Percentiles rank a stretch among this genome's conserved stretches.
Conservation (phyloP, 1,140 invertebrate species). For the Solen grandis region DNA sequence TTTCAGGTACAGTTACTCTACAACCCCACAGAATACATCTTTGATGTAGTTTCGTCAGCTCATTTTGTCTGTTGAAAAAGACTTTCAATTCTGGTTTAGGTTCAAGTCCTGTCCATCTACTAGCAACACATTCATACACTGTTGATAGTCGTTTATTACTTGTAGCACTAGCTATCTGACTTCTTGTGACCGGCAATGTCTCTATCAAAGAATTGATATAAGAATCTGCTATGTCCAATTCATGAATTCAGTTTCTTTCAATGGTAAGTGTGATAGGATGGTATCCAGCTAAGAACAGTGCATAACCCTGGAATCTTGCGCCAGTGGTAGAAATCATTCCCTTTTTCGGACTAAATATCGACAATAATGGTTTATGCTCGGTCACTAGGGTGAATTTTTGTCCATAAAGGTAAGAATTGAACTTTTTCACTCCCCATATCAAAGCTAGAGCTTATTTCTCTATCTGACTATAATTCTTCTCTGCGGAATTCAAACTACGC, state of each 20-base stretch:
- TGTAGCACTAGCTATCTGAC: neutral
- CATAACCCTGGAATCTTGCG: constrained; percentile 69
- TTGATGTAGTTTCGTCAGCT: constrained; percentile 50
- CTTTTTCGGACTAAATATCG: constrained; percentile 75
- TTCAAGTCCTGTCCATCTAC: neutral
- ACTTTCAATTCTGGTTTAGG: too few species aligned
- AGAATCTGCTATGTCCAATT: neutral
- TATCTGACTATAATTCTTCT: constrained; percentile 83
- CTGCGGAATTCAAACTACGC: constrained; percentile 77
- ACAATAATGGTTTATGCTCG: constrained; percentile 81
- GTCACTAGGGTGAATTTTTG: constrained; percentile 79
- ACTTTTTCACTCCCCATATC: constrained; percentile 81
- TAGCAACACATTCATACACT: too few species aligned
- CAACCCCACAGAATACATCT: constrained; percentile 58
- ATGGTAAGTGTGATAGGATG: constrained; percentile 69
- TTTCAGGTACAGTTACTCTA: too few species aligned
- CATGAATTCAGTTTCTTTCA: neutral
- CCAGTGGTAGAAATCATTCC: constrained; percentile 73
- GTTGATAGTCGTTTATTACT: constrained; percentile 19
- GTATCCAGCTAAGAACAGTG: constrained; percentile 71
- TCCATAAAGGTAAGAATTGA: constrained; percentile 82
- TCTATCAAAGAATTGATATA: neutral
- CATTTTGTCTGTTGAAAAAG: constrained; percentile 24
- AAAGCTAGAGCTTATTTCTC: constrained; percentile 83
- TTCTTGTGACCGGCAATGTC: constrained; percentile 13